A percentile compares a stretch with the other conserved stretches of the same genome.
These are phyloP conservation scores for Eutrigla gurnardus DNA, from an alignment of 2,797 vertebrate species.

Conservation along the genomic window DNA sequence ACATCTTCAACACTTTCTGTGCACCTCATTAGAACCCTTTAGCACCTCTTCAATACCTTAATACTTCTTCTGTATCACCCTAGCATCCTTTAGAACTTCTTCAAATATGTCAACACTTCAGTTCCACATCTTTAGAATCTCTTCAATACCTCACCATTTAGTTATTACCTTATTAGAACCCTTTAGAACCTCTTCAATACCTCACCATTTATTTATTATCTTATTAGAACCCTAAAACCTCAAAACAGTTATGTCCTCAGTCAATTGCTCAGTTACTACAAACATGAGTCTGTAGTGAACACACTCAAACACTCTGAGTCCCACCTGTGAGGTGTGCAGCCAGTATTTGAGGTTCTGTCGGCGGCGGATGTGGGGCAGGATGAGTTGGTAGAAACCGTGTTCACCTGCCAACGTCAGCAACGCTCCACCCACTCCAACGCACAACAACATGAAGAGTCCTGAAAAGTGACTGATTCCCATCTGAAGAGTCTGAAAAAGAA, in stretches of 20 bases:
- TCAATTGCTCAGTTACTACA: no score
- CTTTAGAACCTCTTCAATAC: no score
- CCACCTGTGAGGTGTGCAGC: conserved; percentile 94
- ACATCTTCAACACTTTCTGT: not conserved
- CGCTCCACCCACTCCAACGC: conserved; percentile 89
- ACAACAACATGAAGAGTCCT: conserved; percentile 90
- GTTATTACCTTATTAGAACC: no score
- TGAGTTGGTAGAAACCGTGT: conserved; percentile 88
- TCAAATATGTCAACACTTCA: not conserved
- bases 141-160: not conserved
- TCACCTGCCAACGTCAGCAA: conserved; percentile 90
- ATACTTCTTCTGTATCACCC: not conserved
- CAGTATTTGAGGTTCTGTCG: conserved; percentile 90
- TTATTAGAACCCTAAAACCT: no score
- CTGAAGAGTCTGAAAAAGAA: conserved; percentile 87
- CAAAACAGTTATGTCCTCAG: no score
- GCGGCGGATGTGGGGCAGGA: conserved; percentile 88
- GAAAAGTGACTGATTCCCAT: conserved; percentile 95
- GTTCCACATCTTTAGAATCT: not conserved
- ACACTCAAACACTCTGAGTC: not conserved
- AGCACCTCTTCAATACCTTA: not conserved
- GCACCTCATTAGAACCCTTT: not conserved
- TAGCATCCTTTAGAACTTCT: not conserved
- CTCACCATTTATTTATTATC: not conserved
- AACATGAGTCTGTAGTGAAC: no score